Conservation (phyloP, 2,888 invertebrate species). For the Pristionchus arcanus region DNA sequence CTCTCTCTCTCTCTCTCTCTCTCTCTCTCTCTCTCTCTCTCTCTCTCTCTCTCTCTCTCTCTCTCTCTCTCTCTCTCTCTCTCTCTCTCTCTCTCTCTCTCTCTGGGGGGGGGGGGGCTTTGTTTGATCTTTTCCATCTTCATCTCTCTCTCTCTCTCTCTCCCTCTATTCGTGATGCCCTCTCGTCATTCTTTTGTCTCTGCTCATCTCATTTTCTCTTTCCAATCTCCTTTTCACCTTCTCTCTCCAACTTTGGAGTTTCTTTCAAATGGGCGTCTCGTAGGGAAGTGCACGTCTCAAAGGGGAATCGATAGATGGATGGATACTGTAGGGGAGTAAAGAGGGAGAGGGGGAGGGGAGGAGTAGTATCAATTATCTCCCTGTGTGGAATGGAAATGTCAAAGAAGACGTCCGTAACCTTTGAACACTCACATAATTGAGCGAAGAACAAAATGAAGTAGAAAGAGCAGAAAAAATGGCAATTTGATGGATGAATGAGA, state of each 20-base stretch:
- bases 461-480: constrained; percentile 1
- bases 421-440: background rate
- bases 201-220: background rate
- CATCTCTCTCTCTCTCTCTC: background rate
- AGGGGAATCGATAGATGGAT: background rate
- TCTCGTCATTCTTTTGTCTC: constrained; percentile 2
- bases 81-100: too few relatives aligned
- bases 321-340: background rate
- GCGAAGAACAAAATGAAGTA: background rate
- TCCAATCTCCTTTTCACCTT: background rate
- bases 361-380: constrained; percentile 10
- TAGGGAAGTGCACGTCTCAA: background rate
- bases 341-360: background rate
- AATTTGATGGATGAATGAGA: background rate
- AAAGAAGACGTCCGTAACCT: background rate
- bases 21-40: too few relatives aligned
- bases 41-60: background rate
- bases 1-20: too few relatives aligned
- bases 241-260: background rate
- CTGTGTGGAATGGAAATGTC: background rate
- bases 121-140: constrained; percentile 27
- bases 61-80: too few relatives aligned
- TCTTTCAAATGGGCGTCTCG: background rate
- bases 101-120: constrained; percentile 4
- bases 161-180: background rate